phyloP scores from a whole-genome alignment of 2,888 invertebrate genomes.

The Petrolisthes cinctipes region DNA sequence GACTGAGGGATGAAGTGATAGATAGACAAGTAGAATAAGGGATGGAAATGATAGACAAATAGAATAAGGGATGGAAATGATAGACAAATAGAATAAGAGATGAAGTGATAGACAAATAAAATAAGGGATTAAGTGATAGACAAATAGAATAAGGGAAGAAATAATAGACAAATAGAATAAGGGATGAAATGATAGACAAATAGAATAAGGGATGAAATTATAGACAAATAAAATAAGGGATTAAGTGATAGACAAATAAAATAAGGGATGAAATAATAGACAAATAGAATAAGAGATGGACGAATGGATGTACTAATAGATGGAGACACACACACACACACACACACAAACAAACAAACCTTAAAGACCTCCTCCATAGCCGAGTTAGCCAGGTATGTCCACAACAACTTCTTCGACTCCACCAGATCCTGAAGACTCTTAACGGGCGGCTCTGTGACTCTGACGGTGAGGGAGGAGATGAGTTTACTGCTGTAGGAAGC shows the following conservation, averaged over 20 bases:
- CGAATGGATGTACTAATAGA: not conserved
- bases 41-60: not conserved
- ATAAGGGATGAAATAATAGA: no score
- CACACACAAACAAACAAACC: not conserved
- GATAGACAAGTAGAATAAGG: no score
- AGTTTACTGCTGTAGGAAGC: slow-evolving; percentile 44
- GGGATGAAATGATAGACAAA: not conserved
- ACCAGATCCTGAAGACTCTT: slow-evolving; percentile 32
- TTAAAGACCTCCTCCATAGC: slow-evolving; percentile 46
- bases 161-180: not conserved
- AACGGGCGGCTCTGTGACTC: slow-evolving; percentile 36
- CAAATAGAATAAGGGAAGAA: not conserved
- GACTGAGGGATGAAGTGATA: fast-evolving
- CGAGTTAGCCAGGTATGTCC: slow-evolving; percentile 36
- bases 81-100: not conserved
- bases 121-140: not conserved
- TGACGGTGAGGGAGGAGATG: slow-evolving; percentile 43
- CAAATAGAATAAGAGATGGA: no score
- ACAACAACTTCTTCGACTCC: slow-evolving; percentile 25
- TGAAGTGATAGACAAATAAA: no score
- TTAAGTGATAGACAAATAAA: no score
- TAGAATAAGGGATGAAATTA: not conserved
- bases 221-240: no score
- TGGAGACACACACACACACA: no score
- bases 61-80: not conserved